Percentiles rank a stretch among this genome's conserved stretches.
Conservation (phyloP, 2,797 vertebrate species). For the Gorsachius magnificus region DNA sequence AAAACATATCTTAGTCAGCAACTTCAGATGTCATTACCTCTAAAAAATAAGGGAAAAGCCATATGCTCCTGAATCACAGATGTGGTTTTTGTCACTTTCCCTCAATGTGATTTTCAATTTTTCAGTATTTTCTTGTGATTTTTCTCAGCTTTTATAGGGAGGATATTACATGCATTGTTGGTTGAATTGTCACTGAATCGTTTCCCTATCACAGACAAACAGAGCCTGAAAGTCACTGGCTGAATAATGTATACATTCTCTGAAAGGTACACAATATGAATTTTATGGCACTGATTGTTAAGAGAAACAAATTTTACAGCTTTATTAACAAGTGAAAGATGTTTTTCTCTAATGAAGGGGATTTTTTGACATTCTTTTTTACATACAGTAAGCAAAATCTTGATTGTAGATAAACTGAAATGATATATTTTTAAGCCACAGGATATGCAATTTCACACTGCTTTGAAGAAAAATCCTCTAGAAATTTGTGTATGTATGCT, state of each 20-base stretch:
- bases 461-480: not conserved
- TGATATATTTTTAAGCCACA: not conserved
- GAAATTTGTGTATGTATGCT: not conserved
- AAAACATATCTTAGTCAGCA: conserved; percentile 9
- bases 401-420: not conserved
- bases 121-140: conserved; percentile 10
- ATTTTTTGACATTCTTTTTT: not conserved
- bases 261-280: not conserved
- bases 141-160: not conserved
- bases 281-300: not conserved
- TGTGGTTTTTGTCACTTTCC: not conserved
- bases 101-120: not conserved
- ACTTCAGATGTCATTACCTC: conserved; percentile 8
- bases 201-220: not conserved
- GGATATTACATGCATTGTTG: not conserved
- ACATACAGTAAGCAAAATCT: not conserved
- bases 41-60: not conserved
- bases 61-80: not conserved
- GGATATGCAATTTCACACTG: not conserved
- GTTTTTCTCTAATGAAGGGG: not conserved
- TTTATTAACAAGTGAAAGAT: not conserved
- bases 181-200: not conserved
- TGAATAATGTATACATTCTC: not conserved
- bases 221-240: not conserved
- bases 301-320: not conserved